A percentile compares a stretch with the other conserved stretches of the same genome.
phyloP scores from a whole-genome alignment of 2,888 invertebrate genomes.

The Tetragonisca angustula region DNA sequence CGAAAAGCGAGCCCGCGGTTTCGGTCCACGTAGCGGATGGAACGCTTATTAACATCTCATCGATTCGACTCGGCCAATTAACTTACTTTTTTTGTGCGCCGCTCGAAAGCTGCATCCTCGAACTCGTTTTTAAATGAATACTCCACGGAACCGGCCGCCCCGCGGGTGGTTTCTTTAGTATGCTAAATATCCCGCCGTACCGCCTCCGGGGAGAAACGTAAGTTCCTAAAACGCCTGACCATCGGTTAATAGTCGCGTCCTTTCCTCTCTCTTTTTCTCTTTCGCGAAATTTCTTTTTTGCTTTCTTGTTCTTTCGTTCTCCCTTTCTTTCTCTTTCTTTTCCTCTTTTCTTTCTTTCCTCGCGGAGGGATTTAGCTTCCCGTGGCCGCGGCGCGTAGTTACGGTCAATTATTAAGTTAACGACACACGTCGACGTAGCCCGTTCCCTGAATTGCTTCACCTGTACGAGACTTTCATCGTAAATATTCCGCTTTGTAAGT shows the following conservation, averaged over 20 bases:
- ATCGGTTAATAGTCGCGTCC: slow-evolving; percentile 39
- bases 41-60: slow-evolving; percentile 59
- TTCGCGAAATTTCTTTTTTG: background rate
- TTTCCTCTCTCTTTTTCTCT: background rate
- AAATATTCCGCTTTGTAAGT: slow-evolving; percentile 34
- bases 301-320: background rate
- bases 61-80: slow-evolving; percentile 76
- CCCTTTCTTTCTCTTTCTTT: background rate
- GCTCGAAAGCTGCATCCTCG: slow-evolving; percentile 43
- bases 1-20: slow-evolving; percentile 10
- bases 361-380: slow-evolving; percentile 12
- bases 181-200: slow-evolving; percentile 75
- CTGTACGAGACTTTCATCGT: slow-evolving; percentile 37
- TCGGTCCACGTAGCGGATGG: background rate
- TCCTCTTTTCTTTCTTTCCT: background rate
- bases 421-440: slow-evolving; percentile 35
- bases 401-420: slow-evolving; percentile 55
- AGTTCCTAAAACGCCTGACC: slow-evolving; percentile 53
- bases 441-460: slow-evolving; percentile 22
- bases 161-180: slow-evolving; percentile 77
- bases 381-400: slow-evolving; percentile 32
- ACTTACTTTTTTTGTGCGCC: slow-evolving; percentile 47
- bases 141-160: slow-evolving; percentile 53
- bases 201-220: slow-evolving; percentile 49
- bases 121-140: slow-evolving; percentile 56